A percentile compares a stretch with the other conserved stretches of the same genome.
Conservation (phyloP, 2,113 vertebrate species). For the Delphinapterus leucas region DNA sequence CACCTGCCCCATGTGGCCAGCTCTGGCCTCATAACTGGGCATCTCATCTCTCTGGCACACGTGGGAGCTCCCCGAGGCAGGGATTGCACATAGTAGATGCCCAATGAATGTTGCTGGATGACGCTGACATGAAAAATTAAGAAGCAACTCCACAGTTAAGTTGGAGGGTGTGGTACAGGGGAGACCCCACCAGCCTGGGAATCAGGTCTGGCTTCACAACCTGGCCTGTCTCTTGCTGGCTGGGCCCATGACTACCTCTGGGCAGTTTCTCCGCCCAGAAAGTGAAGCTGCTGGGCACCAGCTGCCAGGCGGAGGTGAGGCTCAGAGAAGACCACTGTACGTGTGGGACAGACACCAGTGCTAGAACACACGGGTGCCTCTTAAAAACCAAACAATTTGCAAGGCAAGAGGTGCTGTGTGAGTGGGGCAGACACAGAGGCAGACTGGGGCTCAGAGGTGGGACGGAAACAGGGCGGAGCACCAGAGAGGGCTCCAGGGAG, state of each 20-base stretch:
- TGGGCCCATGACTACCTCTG: not conserved
- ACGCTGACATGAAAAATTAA: not conserved
- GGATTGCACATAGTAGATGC: not conserved
- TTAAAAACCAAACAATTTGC: not conserved
- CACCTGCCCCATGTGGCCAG: not conserved
- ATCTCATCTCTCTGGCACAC: not conserved
- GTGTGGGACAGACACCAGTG: not conserved
- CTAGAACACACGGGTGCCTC: not conserved
- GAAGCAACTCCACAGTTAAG: not conserved
- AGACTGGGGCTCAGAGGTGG: not conserved
- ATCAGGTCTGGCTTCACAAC: not conserved
- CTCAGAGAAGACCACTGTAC: not conserved
- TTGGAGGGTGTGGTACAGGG: not conserved
- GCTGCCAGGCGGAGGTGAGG: not conserved
- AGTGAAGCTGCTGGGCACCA: not conserved
- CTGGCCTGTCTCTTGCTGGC: not conserved
- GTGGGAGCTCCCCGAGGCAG: not conserved
- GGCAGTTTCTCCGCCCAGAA: not conserved
- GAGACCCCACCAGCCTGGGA: not conserved
- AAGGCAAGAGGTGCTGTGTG: not conserved
- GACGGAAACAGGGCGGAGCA: fast-evolving
- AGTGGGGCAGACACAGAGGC: not conserved
- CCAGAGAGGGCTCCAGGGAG: not conserved
- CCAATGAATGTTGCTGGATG: not conserved
- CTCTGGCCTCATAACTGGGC: not conserved